Evolutionary conservation across 2,113 vertebrate species (phyloP).

Genomic region (Brachyhypopomus occidentalis): DNA sequence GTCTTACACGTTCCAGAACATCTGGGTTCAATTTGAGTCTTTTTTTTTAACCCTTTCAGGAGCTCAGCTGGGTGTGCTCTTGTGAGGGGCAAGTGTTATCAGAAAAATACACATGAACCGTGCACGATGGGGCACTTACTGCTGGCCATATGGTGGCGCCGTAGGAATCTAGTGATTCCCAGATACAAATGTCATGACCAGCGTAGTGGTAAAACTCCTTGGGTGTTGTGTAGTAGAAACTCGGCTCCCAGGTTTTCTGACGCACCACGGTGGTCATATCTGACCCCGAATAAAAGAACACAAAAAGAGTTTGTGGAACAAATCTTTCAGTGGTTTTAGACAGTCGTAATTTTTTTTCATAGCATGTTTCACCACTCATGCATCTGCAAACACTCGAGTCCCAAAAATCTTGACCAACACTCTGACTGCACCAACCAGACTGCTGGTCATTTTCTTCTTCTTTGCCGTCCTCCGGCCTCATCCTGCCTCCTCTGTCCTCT

Average conservation of each 20-base stretch:
- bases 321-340: not conserved
- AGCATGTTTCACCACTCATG: not conserved
- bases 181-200: conserved; percentile 65
- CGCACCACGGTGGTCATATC: not conserved
- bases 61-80: not conserved
- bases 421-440: not conserved
- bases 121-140: conserved; percentile 54
- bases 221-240: conserved; percentile 46
- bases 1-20: not conserved
- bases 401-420: too few relatives aligned
- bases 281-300: not conserved
- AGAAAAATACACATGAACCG: too few relatives aligned
- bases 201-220: conserved; percentile 63
- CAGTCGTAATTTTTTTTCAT: not conserved
- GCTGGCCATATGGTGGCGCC: conserved; percentile 70
- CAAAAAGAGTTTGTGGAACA: not conserved
- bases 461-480: conserved; percentile 7
- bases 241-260: conserved; percentile 56
- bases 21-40: not conserved
- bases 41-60: not conserved
- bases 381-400: not conserved
- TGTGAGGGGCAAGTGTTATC: too few relatives aligned
- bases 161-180: conserved; percentile 63
- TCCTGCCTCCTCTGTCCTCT: not conserved
- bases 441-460: not conserved